Evolutionary conservation across 2,888 invertebrate species (phyloP).

Genomic region (Scrobipalpa atriplicella): DNA sequence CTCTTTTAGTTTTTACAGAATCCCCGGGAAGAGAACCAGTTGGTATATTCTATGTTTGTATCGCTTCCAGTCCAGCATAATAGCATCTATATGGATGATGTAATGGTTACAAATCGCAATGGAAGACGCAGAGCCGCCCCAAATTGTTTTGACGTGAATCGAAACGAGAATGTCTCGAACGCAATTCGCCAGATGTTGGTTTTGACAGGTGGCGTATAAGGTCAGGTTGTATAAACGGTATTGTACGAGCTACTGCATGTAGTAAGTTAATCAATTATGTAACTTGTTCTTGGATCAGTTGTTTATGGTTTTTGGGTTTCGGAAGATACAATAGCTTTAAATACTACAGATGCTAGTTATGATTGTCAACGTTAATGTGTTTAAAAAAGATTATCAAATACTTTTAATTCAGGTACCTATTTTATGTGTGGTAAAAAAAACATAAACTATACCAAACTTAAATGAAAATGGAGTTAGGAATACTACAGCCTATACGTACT

Average conservation of each 20-base stretch:
- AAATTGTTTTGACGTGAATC: slow-evolving; percentile 11
- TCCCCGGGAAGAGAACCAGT: no score
- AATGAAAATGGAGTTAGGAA: no score
- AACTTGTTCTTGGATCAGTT: not conserved
- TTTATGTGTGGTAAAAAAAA: no score
- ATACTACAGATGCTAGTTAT: no score
- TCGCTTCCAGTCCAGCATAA: not conserved
- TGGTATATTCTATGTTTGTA: no score
- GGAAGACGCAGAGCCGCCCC: not conserved
- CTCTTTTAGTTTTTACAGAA: no score
- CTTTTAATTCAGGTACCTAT: no score
- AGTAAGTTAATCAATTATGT: not conserved
- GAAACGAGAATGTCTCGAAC: no score
- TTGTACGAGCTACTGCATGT: slow-evolving; percentile 1
- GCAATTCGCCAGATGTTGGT: not conserved
- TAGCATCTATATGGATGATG: not conserved
- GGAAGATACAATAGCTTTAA: not conserved
- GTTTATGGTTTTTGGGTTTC: not conserved
- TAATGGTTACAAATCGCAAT: not conserved
- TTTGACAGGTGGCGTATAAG: slow-evolving; percentile 4
- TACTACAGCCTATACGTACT: no score
- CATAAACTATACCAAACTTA: no score
- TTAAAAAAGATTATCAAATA: no score
- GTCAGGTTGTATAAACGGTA: slow-evolving; percentile 1
- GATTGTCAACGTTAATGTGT: no score